Base-by-base conservation (phyloP, 1,140 invertebrate genomes). In the Teleogryllus occipitalis region DNA sequence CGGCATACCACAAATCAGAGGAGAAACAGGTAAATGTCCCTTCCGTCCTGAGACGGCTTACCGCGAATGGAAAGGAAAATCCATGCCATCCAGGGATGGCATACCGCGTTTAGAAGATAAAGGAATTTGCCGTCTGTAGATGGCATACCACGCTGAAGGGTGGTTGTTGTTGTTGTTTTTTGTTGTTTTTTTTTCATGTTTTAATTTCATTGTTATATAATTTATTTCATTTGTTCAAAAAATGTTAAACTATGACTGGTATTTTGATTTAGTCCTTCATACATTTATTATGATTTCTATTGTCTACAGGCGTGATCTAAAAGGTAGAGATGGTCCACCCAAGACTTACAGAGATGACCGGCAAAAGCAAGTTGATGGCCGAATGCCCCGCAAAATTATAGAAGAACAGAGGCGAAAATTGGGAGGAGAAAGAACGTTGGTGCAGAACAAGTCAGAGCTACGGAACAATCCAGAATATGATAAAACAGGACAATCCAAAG, bases 291-390 rank as follows among this genome's bases (percentile, higher is more conserved):
- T 27, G 8, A 8, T 8, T 39, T 8, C n/a, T 14, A 46, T 76
- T 46, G 39, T 76, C 39, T 79, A 7, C 72, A 74, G 78, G 74
- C 78, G 73, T 22, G 47, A 65, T 27, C 27, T 73, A 46, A 79
- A 74, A 18, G 47, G 73, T 47, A 74, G 73, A 65, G 65, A 75
- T 27, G 73, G 27, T 21, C 47, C 46, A n/a, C 18, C 48, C 76
- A 79, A 75, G 74, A 79, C 39, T n/a, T 79, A 79, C 73, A 49
- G 74, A 14, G 78, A 79, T 47, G 78, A 75, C 8, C 72, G 78
- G 7, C 78, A 74, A 21, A 79, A 79, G n/a, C 73, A 75, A n/a
- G 74, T 75, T 47, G 78, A 79, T 47, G 27, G 47, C 12, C 72
- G 78, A 49, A 48, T 48, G 48, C 76, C 47, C 8, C 76, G 76